Base-by-base conservation (phyloP, 2,888 invertebrate genomes). In the Pollenia angustigena region DNA sequence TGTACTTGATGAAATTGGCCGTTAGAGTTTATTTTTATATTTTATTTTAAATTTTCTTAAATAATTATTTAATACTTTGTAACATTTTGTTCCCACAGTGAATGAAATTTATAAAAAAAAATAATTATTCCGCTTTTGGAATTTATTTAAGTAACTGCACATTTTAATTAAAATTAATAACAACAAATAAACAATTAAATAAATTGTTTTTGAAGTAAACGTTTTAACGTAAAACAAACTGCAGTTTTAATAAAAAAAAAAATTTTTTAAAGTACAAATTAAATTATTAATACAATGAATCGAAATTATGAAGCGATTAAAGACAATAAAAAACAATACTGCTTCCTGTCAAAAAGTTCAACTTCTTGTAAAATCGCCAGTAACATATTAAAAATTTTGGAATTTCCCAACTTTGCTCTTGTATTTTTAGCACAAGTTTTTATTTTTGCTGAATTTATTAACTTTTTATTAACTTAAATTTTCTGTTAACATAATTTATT, bases 101-200 rank as follows among this genome's bases (percentile, higher is more conserved):
- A 72, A 54, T 11, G 42, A 68, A n/a, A 40, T 66, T 71, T 52
- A n/a, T 16, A 52, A 60, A 76, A 23, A 52, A 16, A 56, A 12
- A 7, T 9, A 42, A 52, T 6, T 71, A 18, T 62, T 52, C 18
- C 18, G 18, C 44, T 40, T 68, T 16, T 74, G 14, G 18, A 58
- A 68, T 14, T 69, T 50, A 66, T 42, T 58, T 68, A 18, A 18
- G 18, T 18, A 58, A 68, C 75, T 66, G 16, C 9, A 52, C 16
- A 68, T 10, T 44, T 66, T 32, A 64, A 56, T 74, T 60, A 52
- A 52, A n/a, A 42, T 18, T 42, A 42, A 52, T 14, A 23, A 46
- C 16, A 54, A 12, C 2, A 52, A 64, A 52, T 58, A 42, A 79
- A 62, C 69, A 72, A 64, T 40, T 58, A 40, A 68, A 78, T 11